Evolutionary conservation across 2,113 vertebrate genomes (phyloP), one percentile per base, ranked within the genome.

Genomic region (Chamaea fasciata): DNA sequence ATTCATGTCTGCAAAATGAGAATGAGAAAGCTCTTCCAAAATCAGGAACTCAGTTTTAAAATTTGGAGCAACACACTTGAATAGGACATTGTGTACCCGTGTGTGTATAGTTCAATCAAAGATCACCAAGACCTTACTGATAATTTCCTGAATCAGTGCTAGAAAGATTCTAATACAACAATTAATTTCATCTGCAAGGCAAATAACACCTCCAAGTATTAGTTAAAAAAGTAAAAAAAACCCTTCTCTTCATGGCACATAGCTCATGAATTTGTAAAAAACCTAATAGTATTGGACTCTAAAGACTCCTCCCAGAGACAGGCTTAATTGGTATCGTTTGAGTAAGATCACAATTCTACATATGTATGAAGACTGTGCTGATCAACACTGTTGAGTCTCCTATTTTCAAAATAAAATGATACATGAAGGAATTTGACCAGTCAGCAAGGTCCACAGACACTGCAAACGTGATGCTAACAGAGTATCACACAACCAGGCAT

Each of bases 1-100:
- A 96, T 83, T 97, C 59, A 78, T 80, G 92, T 97, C 98, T 98
- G 97, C 93, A 97, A 98, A 96, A 79, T 1, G n/a, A 90, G 19
- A 91, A 42, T 3, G 5, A 94, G 59, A 93, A 70, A 52, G 10
- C 10, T 92, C 67, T 68, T 13, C 30, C 49, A 49, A 93, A 89
- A 89, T 41, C 60, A 35, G 15, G 21, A 77, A 46, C 27, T 57
- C 24, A 6, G 41, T 15, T 70, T 73, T 65, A 59, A 71, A 69
- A 79, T 64, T 46, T 37, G 10, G 8, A 59, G 15, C n/a, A 89
- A 53, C 26, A 63, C 41, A 41, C 21, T 67, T 71, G 35, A 77
- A 56, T 4, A 44, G 30, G 35, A 41, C 21, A 20, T 16, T 44
- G 20, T 31, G 13, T n/a, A 41, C 26, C 55, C 47, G 14, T 10